Evolutionary conservation across 2,113 vertebrate species (phyloP).

Genomic region (Sinocyclocheilus grahami): DNA sequence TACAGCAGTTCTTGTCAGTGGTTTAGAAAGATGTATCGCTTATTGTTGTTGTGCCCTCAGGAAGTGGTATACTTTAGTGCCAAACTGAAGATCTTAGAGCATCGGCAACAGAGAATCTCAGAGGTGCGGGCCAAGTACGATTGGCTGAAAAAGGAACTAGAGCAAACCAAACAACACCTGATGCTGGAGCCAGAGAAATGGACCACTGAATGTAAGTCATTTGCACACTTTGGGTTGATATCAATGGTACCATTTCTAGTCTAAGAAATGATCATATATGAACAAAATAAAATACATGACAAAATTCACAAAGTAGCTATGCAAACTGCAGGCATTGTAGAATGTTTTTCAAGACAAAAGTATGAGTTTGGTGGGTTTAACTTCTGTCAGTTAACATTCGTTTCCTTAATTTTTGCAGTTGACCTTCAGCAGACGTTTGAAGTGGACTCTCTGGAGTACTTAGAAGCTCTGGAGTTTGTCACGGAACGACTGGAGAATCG

Average conservation of each 20-base stretch:
- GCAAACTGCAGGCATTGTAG: background rate
- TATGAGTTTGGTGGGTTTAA: background rate
- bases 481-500: slow-evolving; percentile 92
- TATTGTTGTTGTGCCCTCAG: slow-evolving; percentile 66
- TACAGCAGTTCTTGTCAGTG: background rate
- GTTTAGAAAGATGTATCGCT: background rate
- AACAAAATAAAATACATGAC: background rate
- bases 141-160: slow-evolving; percentile 94
- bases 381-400: background rate
- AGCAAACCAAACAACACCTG: slow-evolving; percentile 91
- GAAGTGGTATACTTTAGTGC: slow-evolving; percentile 85
- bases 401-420: slow-evolving; percentile 73
- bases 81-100: slow-evolving; percentile 89
- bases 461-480: slow-evolving; percentile 92
- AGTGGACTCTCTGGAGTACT: slow-evolving; percentile 93
- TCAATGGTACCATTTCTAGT: background rate
- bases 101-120: slow-evolving; percentile 93
- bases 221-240: background rate
- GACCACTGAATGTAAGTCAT: slow-evolving; percentile 92
- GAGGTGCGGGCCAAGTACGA: slow-evolving; percentile 94
- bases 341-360: background rate
- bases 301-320: background rate
- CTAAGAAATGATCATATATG: background rate
- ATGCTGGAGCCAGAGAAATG: slow-evolving; percentile 98
- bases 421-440: slow-evolving; percentile 91